These are phyloP conservation scores for Ciconia nigra DNA, from an alignment of 2,797 vertebrate genomes.

Conservation along the genomic window DNA sequence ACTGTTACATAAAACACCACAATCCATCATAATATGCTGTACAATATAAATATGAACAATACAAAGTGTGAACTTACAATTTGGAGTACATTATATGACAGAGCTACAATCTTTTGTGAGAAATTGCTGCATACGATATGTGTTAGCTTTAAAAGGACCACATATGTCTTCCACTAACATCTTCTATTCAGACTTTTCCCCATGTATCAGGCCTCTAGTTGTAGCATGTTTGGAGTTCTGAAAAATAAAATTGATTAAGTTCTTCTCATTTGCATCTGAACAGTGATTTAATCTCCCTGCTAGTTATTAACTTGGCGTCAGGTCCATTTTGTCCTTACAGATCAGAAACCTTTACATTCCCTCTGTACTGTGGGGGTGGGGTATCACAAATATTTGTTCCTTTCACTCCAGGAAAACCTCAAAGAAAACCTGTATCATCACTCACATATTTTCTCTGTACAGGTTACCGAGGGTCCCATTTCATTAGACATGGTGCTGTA, in stretches of 20 bases:
- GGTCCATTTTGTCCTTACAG: not conserved
- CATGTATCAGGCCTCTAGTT: not conserved
- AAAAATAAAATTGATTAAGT: not conserved
- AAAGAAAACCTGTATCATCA: not conserved
- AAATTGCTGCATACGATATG: not conserved
- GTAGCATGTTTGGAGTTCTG: not conserved
- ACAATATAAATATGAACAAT: not conserved
- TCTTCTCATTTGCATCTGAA: not conserved
- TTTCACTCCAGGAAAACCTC: not conserved
- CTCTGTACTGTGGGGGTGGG: not conserved
- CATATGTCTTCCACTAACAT: not conserved
- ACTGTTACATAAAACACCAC: not conserved
- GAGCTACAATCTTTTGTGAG: not conserved
- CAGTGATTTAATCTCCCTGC: not conserved
- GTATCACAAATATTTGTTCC: not conserved
- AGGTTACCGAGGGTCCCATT: conserved; percentile 21
- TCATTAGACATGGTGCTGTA: conserved; percentile 29
- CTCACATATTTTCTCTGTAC: not conserved
- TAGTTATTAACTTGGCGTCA: not conserved
- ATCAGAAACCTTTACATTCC: not conserved
- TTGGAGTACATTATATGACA: not conserved
- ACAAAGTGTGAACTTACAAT: not conserved
- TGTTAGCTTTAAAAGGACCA: not conserved
- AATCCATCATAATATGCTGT: not conserved
- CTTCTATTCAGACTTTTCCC: not conserved